These are phyloP conservation scores for Magallana gigas DNA, from an alignment of 1,140 invertebrate species.

Conservation along the genomic window DNA sequence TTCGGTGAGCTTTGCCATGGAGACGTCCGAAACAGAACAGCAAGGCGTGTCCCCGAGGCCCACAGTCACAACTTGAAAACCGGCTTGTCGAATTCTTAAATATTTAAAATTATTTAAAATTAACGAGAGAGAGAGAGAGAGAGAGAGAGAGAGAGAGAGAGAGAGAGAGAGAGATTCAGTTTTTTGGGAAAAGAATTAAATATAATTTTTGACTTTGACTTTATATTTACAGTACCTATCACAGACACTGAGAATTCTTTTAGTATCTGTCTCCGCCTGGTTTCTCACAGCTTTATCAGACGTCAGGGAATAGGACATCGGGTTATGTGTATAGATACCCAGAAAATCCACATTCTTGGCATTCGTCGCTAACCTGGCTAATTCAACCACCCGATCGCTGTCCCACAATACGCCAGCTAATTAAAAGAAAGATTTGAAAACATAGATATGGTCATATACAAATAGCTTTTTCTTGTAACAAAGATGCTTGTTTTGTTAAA, in stretches of 20 bases:
- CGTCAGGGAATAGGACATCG: slow-evolving; percentile 65
- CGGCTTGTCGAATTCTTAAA: slow-evolving; percentile 60
- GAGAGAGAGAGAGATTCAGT: too few relatives aligned
- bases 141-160: too few relatives aligned
- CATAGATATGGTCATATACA: too few relatives aligned
- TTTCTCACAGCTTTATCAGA: slow-evolving; percentile 50
- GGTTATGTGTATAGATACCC: slow-evolving; percentile 73
- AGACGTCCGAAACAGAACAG: slow-evolving; percentile 66
- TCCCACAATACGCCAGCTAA: slow-evolving; percentile 74
- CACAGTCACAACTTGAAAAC: slow-evolving; percentile 61
- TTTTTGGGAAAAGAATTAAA: too few relatives aligned
- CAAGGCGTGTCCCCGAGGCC: slow-evolving; percentile 76
- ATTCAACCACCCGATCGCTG: slow-evolving; percentile 51
- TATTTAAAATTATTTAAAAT: neutral
- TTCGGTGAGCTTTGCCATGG: slow-evolving; percentile 66
- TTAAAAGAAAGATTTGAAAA: too few relatives aligned
- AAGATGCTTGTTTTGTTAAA: too few relatives aligned
- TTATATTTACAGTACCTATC: neutral
- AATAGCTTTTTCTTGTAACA: too few relatives aligned
- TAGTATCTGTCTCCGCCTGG: slow-evolving; percentile 47
- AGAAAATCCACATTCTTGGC: slow-evolving; percentile 59
- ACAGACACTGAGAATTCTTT: neutral
- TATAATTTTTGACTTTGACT: too few relatives aligned
- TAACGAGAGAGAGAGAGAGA: neutral
- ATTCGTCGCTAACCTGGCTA: slow-evolving; percentile 53